Evolutionary conservation across 2,888 invertebrate species (phyloP), one percentile per base, ranked within the genome.

Genomic region (Aspidiotus rigidus): DNA sequence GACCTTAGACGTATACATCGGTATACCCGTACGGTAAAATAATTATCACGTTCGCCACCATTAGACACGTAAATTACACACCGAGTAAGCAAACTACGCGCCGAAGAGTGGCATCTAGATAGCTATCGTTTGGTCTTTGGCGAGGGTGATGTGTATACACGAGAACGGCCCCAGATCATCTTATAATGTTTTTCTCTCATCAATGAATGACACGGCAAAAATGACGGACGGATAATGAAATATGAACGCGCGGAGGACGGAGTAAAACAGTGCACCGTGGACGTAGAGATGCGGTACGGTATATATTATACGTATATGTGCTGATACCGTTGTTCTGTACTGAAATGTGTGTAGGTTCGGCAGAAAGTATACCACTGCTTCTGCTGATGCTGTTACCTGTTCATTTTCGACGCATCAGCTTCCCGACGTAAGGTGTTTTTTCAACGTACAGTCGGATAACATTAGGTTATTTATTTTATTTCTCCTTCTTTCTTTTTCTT

Each of bases 171-270:
- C 44, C 42, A 66, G 57, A 66, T 66, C 66, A 66, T 16, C 42
- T 56, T 42, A 62, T 39, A 62, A 62, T 62, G 69, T 69, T 69
- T 69, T 69, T 62, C 69, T 62, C 69, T 69, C 69, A 69, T 69
- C 69, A 69, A 62, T 69, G 56, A 56, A 56, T 69, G 69, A 69
- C 62, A 62, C 69, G 54, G 69, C 69, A n/a, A 62, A n/a, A 69
- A 66, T 17, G 2, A 13, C 64, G 60, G 59, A 59, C 66, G n/a
- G 28, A 49, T 66, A 66, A 66, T 66, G 66, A 66, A 56, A 66
- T 59, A 39, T 39, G 39, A 54, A 54, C 40, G 64, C 64, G 64
- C 17, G 44, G 66, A 44, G 16, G 59, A 57, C 66, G 28, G 16
- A 16, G 59, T 10, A 39, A 56, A 39, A 59, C 28, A 59, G 28